Evolutionary conservation across 2,113 vertebrate genomes (phyloP).

Genomic region (Hepsetus odoe): DNA sequence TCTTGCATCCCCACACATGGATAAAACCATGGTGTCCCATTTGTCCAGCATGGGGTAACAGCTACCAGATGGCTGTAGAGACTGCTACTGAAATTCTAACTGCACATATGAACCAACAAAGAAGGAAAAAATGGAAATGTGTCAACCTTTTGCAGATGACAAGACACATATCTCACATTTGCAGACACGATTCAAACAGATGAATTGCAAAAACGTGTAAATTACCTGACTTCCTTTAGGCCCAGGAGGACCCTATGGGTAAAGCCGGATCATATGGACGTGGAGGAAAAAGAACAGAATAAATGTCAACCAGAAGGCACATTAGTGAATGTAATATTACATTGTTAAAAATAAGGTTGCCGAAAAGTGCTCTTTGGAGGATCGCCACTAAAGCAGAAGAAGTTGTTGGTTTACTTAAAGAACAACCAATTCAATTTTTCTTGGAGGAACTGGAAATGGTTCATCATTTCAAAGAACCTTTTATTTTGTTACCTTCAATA

Average conservation of each 20-base stretch:
- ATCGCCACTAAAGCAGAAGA: too few species aligned
- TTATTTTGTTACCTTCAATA: too few species aligned
- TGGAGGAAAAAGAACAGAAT: constrained; percentile 22
- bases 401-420: too few species aligned
- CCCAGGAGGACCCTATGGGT: constrained; percentile 72
- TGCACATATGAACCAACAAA: background rate
- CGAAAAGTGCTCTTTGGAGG: too few species aligned
- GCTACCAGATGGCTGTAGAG: constrained; percentile 22
- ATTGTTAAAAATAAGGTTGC: too few species aligned
- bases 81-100: constrained; percentile 1
- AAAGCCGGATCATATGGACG: background rate
- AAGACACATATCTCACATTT: background rate
- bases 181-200: constrained; percentile 21
- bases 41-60: constrained; percentile 31
- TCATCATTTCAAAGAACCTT: too few species aligned
- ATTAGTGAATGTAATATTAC: background rate
- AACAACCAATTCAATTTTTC: too few species aligned
- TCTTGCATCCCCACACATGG: constrained; percentile 1
- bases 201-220: background rate
- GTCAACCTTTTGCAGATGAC: background rate
- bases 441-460: too few species aligned
- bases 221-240: constrained; percentile 78
- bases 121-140: background rate
- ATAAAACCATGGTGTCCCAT: constrained; percentile 11
- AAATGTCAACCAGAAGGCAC: background rate